Evolutionary conservation across 2,888 invertebrate genomes (phyloP).

Genomic region (Campoplex nolae): DNA sequence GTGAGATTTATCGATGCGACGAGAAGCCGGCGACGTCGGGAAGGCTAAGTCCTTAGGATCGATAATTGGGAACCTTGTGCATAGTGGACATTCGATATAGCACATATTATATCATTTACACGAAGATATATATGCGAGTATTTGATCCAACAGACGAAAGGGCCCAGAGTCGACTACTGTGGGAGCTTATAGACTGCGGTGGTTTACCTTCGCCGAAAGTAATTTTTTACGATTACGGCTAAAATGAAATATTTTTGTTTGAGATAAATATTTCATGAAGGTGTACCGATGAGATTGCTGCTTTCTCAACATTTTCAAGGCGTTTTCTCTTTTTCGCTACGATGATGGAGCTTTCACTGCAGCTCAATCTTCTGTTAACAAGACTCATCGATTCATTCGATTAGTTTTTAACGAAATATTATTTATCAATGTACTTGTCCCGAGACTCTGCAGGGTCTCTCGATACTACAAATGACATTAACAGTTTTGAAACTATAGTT

Average conservation of each 20-base stretch:
- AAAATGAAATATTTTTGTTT: neutral
- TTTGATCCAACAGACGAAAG: slow-evolving; percentile 15
- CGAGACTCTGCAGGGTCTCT: no score
- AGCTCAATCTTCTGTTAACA: no score
- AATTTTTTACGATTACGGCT: neutral
- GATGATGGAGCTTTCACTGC: no score
- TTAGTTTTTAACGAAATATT: no score
- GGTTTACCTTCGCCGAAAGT: neutral
- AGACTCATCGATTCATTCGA: no score
- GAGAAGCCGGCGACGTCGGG: slow-evolving; percentile 24
- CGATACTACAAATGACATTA: no score
- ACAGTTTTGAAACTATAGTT: no score
- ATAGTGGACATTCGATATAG: slow-evolving; percentile 13
- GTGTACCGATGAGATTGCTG: neutral
- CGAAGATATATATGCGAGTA: neutral
- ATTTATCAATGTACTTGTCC: no score
- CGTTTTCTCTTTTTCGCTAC: neutral
- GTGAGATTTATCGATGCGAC: slow-evolving; percentile 62
- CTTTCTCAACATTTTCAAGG: neutral
- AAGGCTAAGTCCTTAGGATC: slow-evolving; percentile 42
- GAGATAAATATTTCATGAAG: neutral
- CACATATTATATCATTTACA: slow-evolving; percentile 14
- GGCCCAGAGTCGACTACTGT: neutral
- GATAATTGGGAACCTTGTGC: slow-evolving; percentile 57
- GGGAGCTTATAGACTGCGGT: neutral